Evolutionary conservation across 2,113 vertebrate genomes (phyloP), one percentile per base, ranked within the genome.

Genomic region (Phyllopteryx taeniolatus): DNA sequence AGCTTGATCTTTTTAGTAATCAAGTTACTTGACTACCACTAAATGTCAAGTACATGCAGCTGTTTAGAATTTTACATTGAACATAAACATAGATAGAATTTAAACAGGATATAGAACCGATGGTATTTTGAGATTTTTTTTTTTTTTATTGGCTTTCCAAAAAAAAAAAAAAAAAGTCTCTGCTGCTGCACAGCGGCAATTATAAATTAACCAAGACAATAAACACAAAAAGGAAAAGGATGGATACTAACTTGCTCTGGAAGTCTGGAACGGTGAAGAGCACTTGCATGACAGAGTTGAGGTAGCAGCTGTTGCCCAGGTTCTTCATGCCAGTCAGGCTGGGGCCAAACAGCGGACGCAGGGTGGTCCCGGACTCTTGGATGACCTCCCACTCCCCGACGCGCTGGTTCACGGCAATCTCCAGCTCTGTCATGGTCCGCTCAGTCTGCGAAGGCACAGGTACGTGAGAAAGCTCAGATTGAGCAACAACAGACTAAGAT

Each of bases 221-320:
- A 62, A 62, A 35, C 22, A 67, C 5, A 13, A 12, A 8, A 27
- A 2, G 9, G 2, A 54, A 22, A 19, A 22, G 9, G 39, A 54
- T 4, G 5, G 15, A 69, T 83, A 95, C 96, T 96, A 68, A 99
- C 98, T 96, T 99, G 92, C 90, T 95, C 92, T 96, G 94, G 92
- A 99, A 99, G 91, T 99, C 96, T 4, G 97, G 96, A 83, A 99
- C 93, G 85, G 96, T 99, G 94, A 99, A 99, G 88, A 99, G 93
- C 92, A 99, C 98, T 94, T 99, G 98, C 94, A 99, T 96, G 92
- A 98, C 97, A 1, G 98, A 98, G 90, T 99, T 99, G 93, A 99
- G 98, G 94, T 99, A 99, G 95, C 98, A 99, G 91, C 97, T 99
- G 92, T 99, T 99, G 68, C 98, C 98, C 91, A 99, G 87, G 90